Percentiles rank a stretch among this genome's conserved stretches.
Evolutionary conservation across 2,888 invertebrate species (phyloP).

Genomic region (Meiosimyza platycephala): DNA sequence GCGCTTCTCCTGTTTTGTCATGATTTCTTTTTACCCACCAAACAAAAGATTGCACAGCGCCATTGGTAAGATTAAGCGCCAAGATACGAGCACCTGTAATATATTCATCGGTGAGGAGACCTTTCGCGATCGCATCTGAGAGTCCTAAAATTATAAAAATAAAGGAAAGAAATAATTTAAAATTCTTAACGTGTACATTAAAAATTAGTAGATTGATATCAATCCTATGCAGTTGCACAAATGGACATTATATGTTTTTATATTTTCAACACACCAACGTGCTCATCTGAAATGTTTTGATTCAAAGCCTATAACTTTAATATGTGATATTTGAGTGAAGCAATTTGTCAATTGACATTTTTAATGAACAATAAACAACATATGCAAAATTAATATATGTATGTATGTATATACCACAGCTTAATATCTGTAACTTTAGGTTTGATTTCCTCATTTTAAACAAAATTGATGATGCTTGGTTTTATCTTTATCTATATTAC

Average conservation of each 20-base stretch:
- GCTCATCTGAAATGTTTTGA: not conserved
- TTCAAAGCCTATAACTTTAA: no score
- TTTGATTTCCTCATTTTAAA: no score
- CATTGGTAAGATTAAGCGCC: constrained; percentile 73
- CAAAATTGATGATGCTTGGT: no score
- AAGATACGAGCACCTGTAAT: constrained; percentile 73
- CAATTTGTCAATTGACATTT: no score
- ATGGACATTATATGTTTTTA: not conserved
- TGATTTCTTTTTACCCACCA: constrained; percentile 71
- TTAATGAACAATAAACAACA: no score
- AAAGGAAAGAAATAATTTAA: constrained; percentile 3
- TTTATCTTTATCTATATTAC: no score
- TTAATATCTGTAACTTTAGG: no score
- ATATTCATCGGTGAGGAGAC: constrained; percentile 74
- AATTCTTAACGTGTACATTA: not conserved
- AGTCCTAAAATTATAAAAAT: constrained; percentile 70
- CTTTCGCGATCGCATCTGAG: constrained; percentile 79
- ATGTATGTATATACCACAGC: no score
- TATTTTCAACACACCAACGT: not conserved
- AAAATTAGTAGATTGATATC: no score
- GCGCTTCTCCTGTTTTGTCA: constrained; percentile 62
- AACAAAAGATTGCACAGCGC: constrained; percentile 71
- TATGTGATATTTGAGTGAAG: no score
- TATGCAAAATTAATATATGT: no score
- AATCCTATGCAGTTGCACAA: no score